Base-by-base conservation (phyloP, 2,113 vertebrate species). In the Orcinus orca region DNA sequence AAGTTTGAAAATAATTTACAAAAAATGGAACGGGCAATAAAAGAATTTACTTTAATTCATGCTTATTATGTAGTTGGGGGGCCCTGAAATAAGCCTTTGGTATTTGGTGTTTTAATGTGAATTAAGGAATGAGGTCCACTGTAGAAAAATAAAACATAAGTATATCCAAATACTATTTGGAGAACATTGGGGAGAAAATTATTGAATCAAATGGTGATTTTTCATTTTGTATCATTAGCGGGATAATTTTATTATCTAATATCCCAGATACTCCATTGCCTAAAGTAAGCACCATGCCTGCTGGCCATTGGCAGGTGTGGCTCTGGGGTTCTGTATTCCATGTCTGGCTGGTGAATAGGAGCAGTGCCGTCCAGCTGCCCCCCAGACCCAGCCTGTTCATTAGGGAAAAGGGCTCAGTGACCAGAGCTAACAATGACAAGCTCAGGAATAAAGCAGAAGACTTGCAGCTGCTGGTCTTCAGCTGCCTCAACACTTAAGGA, bases 391-490 rank as follows among this genome's bases (percentile, higher is more conserved):
- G 38, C 74, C 82, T 92, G 92, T 23, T 95, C 91, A 2, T 87
- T 82, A n/a, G 47, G 41, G 86, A 74, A 94, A 97, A 68, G 92
- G 95, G 71, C 96, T 90, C 60, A 62, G 70, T 89, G 97, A 92
- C 71, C 80, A 65, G 47, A 23, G 89, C 96, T 90, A 77, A 83
- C 81, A 96, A 96, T 89, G 80, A 36, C 93, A 89, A 85, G 96
- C 97, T 90, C 84, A 53, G 93, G 96, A 97, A 98, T 93, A 79
- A 89, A 68, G 60, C 47, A 85, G 21, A 44, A 76, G 47, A 2
- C 47, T 92, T 96, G 94, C 98, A 96, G 98, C 98, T 97, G 93
- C 96, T 97, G 90, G 84, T 97, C 93, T 91, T 90, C 98, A 98
- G 96, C 95, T 96, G 96, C 95, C 96, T 97, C 88, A 47, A 73